Evolutionary conservation across 2,797 vertebrate species (phyloP).

Genomic region (Hippopotamyrus pictus): DNA sequence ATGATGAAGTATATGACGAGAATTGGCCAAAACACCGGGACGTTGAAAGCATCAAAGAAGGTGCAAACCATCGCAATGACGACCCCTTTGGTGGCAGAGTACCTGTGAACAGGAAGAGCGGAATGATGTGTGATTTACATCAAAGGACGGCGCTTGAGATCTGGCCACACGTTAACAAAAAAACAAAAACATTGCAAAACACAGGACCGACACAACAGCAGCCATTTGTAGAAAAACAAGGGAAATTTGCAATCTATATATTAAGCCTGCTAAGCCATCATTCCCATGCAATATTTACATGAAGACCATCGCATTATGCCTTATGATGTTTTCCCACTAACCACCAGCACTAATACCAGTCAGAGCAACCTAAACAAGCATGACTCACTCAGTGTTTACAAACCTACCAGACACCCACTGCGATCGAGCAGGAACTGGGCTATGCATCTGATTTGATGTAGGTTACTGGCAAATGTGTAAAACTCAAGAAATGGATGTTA

Average conservation of each 20-base stretch:
- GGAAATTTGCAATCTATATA: neutral
- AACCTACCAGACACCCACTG: neutral
- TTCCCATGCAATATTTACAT: neutral
- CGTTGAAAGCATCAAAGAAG: constrained; percentile 97
- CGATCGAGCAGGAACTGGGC: neutral
- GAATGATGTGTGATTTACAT: neutral
- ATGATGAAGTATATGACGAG: constrained; percentile 99
- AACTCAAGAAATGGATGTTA: neutral
- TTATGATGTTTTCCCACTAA: neutral
- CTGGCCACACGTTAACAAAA: neutral
- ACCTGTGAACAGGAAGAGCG: constrained; percentile 61
- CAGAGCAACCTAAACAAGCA: neutral
- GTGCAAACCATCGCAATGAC: constrained; percentile 95
- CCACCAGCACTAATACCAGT: neutral
- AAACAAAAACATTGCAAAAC: neutral
- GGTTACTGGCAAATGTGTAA: neutral
- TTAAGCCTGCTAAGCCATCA: neutral
- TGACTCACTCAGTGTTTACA: neutral
- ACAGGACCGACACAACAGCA: neutral
- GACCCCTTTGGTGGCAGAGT: constrained; percentile 95
- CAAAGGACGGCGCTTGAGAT: neutral
- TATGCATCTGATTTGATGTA: neutral
- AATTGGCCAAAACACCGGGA: constrained; percentile 98
- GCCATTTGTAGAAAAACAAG: neutral
- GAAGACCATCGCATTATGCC: neutral